Base-by-base conservation (phyloP, 2,888 invertebrate genomes). In the Stomorhina lunata region DNA sequence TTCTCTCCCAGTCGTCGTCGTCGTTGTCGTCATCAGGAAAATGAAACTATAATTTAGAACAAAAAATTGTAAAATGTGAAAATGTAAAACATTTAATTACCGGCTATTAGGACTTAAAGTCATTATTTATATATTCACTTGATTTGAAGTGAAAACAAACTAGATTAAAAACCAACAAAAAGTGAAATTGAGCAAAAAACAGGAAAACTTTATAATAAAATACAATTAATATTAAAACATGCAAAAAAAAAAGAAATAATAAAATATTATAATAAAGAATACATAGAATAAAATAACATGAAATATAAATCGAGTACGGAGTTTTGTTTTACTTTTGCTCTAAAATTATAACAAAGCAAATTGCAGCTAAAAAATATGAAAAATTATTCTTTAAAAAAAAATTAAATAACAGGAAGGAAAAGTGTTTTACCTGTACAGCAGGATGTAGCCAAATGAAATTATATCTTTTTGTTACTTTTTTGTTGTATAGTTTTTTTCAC, bases 81-180 rank as follows among this genome's bases (percentile, higher is more conserved):
- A 77, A 81, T 75, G 69, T 63, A 63, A 79, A 79, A 75, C 17
- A 79, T 75, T 79, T 82, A 82, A 82, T 82, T 69, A 82, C 15
- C 65, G 34, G 53, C 81, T 48, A 79, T 82, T 82, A 82, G 29
- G 17, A 71, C 12, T 50, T 57, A 45, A 65, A 75, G 22, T 43
- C 53, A 57, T 69, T 75, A 65, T 73, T 79, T 75, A 43, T 71
- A 57, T 40, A 77, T 65, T 57, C 57, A 59, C 69, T 55, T 78
- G 69, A 78, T 69, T 73, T 79, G 59, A 79, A 69, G 65, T 55
- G 57, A 69, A 59, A 66, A 78, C 71, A 65, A 71, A 37, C 20
- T 48, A 29, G 40, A 69, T 45, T 32, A 25, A 34, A 17, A n/a
- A 27, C 20, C 32, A 25, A 25, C 10, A 15, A 15, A 37, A 20